These are phyloP conservation scores for Sphecodes monilicornis DNA, from an alignment of 2,888 invertebrate species.

Conservation along the genomic window DNA sequence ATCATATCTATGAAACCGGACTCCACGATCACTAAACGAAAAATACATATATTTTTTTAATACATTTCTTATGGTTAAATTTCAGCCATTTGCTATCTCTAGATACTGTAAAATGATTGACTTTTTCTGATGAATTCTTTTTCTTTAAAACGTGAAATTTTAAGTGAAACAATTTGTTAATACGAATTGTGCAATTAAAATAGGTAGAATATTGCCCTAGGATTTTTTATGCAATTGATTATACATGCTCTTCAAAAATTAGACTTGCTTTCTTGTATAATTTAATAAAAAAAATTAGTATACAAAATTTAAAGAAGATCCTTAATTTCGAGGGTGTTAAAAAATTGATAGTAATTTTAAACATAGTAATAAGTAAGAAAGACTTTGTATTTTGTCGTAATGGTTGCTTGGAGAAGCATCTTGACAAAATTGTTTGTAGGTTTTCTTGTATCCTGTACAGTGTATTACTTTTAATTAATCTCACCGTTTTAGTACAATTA, in stretches of 20 bases:
- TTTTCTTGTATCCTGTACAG: no score
- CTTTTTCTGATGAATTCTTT: not conserved
- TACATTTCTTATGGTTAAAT: not conserved
- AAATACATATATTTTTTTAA: not conserved
- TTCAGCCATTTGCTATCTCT: not conserved
- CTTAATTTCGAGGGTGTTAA: no score
- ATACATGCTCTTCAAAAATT: not conserved
- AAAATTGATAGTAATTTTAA: not conserved
- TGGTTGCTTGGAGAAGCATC: not conserved
- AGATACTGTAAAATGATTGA: not conserved
- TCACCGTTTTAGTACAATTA: not conserved
- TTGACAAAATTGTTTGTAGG: no score
- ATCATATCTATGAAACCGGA: no score
- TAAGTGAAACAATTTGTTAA: no score
- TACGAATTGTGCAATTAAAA: no score
- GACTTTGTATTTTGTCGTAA: not conserved
- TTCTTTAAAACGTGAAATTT: not conserved
- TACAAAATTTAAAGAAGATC: no score
- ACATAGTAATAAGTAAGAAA: not conserved
- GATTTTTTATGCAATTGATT: no score
- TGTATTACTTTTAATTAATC: not conserved
- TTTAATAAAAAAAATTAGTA: not conserved
- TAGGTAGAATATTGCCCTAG: no score
- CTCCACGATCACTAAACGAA: not conserved
- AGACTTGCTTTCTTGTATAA: not conserved